These are phyloP conservation scores for Drosophila anomalata DNA, from an alignment of 2,888 invertebrate genomes.

Conservation along the genomic window DNA sequence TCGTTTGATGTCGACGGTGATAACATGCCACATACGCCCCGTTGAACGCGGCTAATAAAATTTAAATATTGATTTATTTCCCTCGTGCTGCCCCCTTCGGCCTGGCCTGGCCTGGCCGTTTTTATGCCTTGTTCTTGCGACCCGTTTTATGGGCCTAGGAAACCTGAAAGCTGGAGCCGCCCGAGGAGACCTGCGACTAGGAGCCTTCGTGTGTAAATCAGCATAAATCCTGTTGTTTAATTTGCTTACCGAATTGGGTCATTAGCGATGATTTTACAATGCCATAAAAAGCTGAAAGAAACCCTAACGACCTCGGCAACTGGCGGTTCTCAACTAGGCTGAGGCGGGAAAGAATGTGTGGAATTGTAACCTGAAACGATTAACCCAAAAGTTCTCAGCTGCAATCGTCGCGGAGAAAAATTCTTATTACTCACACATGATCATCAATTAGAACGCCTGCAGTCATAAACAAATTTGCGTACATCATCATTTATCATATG, in stretches of 20 bases:
- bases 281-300: slow-evolving; percentile 49
- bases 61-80: slow-evolving; percentile 54
- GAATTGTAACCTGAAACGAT: slow-evolving; percentile 21
- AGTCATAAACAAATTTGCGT: slow-evolving; percentile 72
- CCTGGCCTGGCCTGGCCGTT: background rate
- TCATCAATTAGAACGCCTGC: slow-evolving; percentile 59
- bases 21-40: slow-evolving; percentile 57
- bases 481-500: slow-evolving; percentile 64
- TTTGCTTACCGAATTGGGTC: slow-evolving; percentile 63
- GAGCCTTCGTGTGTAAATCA: slow-evolving; percentile 43
- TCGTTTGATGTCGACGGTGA: slow-evolving; percentile 38
- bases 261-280: slow-evolving; percentile 67
- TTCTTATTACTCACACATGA: slow-evolving; percentile 25
- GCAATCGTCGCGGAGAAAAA: slow-evolving; percentile 4
- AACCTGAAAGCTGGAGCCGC: slow-evolving; percentile 6
- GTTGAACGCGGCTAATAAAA: slow-evolving; percentile 47
- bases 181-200: background rate
- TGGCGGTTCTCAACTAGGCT: slow-evolving; percentile 15
- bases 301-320: slow-evolving; percentile 52
- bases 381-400: slow-evolving; percentile 40
- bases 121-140: slow-evolving; percentile 32
- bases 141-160: slow-evolving; percentile 52
- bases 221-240: slow-evolving; percentile 59
- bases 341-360: slow-evolving; percentile 8
- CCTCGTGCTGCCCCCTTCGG: slow-evolving; percentile 6